Conservation (phyloP, 1,140 invertebrate species). For the Drosophila paulistorum region DNA sequence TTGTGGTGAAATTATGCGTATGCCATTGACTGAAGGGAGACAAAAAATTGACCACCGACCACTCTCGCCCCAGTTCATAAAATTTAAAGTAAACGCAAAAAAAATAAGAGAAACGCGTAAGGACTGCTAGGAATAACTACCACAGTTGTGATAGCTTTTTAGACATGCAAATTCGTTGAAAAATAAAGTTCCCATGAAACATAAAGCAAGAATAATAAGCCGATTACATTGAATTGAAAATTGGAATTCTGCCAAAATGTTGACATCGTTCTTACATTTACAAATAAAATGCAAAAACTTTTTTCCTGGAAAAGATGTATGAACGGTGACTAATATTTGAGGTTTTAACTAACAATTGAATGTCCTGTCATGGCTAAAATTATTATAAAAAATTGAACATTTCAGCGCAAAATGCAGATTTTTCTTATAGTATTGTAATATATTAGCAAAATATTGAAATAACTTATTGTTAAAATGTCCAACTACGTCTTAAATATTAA, state of each 20-base stretch:
- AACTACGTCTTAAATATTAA: no score
- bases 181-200: not conserved
- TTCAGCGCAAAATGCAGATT: no score
- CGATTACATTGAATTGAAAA: conserved; percentile 4
- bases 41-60: conserved; percentile 32
- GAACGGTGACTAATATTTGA: not conserved
- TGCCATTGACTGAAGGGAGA: conserved; percentile 35
- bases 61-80: not conserved
- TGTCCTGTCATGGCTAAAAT: no score
- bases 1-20: conserved; percentile 54
- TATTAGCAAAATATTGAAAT: no score
- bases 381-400: no score
- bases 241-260: not conserved
- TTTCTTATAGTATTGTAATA: no score
- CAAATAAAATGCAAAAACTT: not conserved
- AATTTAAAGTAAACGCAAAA: not conserved
- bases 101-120: conserved; percentile 11
- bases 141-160: not conserved
- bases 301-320: not conserved
- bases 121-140: not conserved
- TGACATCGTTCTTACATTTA: not conserved
- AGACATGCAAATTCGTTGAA: conserved; percentile 21
- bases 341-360: not conserved
- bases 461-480: no score
- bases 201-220: conserved; percentile 13